These are phyloP conservation scores for Odobenus rosmarus DNA, from an alignment of 2,113 vertebrate species.

Conservation along the genomic window DNA sequence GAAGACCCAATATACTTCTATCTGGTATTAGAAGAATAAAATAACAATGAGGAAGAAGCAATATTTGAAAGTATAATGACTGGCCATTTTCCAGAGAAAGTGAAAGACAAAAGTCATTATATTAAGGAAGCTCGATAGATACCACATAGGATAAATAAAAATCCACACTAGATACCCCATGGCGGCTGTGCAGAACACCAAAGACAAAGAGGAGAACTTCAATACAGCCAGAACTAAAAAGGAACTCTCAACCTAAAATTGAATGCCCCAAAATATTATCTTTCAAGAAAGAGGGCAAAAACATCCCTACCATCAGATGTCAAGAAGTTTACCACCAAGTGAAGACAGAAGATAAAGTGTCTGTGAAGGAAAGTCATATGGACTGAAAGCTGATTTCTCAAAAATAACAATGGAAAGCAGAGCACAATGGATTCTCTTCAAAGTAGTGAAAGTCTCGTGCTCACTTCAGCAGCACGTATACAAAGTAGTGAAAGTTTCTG, in stretches of 20 bases:
- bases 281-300: not conserved
- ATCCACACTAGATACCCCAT: not conserved
- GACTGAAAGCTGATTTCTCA: not conserved
- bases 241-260: too few species aligned
- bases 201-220: not conserved
- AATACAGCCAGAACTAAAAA: not conserved
- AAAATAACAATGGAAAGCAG: not conserved
- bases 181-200: not conserved
- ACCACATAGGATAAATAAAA: not conserved
- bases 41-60: not conserved
- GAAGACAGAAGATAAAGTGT: too few species aligned
- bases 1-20: too few species aligned
- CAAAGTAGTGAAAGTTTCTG: not conserved
- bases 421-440: too few species aligned
- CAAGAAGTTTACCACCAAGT: too few species aligned
- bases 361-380: not conserved
- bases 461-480: too few species aligned
- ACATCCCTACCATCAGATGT: not conserved
- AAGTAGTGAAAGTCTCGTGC: not conserved
- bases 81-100: not conserved
- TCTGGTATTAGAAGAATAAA: not conserved
- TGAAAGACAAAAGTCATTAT: not conserved
- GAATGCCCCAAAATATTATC: not conserved
- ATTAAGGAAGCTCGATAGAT: not conserved
- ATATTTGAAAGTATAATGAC: not conserved